These are phyloP conservation scores for Mesaphorura yosii DNA, from an alignment of 1,140 invertebrate genomes.

Conservation along the genomic window DNA sequence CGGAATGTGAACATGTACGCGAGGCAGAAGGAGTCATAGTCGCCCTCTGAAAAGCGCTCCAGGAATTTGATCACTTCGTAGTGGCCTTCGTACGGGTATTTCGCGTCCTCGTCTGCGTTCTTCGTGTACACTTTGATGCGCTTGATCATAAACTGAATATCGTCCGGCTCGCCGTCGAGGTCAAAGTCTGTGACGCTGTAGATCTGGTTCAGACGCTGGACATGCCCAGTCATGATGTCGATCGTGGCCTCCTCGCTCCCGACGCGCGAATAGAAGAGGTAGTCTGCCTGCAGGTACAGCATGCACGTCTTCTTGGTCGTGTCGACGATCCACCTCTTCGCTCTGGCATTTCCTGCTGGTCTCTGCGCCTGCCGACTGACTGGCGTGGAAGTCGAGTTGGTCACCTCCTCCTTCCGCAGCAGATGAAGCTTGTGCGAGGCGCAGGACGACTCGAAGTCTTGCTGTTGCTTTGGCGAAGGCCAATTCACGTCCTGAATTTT, in stretches of 20 bases:
- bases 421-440: slow-evolving; percentile 32
- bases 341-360: neutral
- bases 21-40: slow-evolving; percentile 95
- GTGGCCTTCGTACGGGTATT: slow-evolving; percentile 79
- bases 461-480: neutral
- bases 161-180: slow-evolving; percentile 76
- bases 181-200: slow-evolving; percentile 89
- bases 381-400: neutral
- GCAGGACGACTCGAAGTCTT: slow-evolving; percentile 20
- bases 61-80: slow-evolving; percentile 90
- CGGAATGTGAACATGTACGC: slow-evolving; percentile 99
- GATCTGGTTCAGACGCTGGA: slow-evolving; percentile 84
- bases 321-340: slow-evolving; percentile 20
- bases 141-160: slow-evolving; percentile 93
- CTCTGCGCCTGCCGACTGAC: neutral
- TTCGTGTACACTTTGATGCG: slow-evolving; percentile 83
- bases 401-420: slow-evolving; percentile 17
- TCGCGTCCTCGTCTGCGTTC: slow-evolving; percentile 64
- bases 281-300: slow-evolving; percentile 87
- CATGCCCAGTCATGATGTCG: slow-evolving; percentile 85
- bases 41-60: slow-evolving; percentile 89
- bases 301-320: slow-evolving; percentile 52
- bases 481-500: slow-evolving; percentile 17
- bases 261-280: slow-evolving; percentile 84
- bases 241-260: slow-evolving; percentile 87